A percentile compares a stretch with the other conserved stretches of the same genome.
Evolutionary conservation across 2,113 vertebrate species (phyloP).

Genomic region (Anoplopoma fimbria): DNA sequence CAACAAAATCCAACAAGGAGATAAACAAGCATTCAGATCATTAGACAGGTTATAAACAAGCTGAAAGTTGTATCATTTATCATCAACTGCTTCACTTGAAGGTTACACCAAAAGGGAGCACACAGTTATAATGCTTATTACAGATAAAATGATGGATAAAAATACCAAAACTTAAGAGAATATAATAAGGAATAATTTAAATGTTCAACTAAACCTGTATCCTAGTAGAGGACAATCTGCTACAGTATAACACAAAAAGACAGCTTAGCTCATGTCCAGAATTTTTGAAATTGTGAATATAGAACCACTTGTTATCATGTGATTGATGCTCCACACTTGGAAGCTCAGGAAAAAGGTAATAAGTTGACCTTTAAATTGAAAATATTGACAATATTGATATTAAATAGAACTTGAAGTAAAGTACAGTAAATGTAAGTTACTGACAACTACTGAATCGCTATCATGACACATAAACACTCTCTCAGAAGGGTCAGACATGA

Average conservation of each 20-base stretch:
- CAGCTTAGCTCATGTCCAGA: background rate
- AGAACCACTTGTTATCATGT: background rate
- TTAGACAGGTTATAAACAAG: background rate
- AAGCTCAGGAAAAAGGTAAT: background rate
- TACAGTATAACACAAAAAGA: background rate
- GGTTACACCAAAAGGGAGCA: background rate
- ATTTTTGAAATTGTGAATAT: background rate
- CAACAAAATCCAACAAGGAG: background rate
- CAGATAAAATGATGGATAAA: background rate
- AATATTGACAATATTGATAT: background rate
- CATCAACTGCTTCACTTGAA: background rate
- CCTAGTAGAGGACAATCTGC: background rate
- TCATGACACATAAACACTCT: background rate
- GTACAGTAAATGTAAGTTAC: background rate
- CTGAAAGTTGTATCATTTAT: background rate
- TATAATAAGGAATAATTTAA: background rate
- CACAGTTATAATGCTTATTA: background rate
- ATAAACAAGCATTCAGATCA: background rate
- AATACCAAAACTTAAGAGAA: background rate
- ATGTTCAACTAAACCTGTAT: background rate
- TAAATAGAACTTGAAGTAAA: background rate
- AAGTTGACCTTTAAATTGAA: background rate
- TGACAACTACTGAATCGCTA: background rate
- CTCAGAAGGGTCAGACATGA: background rate
- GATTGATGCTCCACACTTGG: background rate